Evolutionary conservation across 2,113 vertebrate species (phyloP).

Genomic region (Rhinoptilus africanus): DNA sequence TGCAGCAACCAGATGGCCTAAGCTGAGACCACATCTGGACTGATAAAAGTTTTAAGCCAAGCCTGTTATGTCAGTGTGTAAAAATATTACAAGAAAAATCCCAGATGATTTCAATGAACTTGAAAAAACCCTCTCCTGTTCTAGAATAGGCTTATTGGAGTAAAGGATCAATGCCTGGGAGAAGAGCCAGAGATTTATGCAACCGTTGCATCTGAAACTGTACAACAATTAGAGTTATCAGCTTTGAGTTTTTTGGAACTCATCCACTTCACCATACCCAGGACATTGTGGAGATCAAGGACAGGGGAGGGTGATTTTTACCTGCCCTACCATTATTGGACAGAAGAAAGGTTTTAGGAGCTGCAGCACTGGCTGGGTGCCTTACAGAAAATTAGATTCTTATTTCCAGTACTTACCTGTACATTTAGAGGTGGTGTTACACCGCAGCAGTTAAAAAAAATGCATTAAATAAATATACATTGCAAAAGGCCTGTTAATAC

Average conservation of each 20-base stretch:
- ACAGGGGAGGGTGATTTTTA: not conserved
- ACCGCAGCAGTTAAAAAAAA: not conserved
- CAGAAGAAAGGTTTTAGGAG: not conserved
- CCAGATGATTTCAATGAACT: not conserved
- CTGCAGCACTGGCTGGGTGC: not conserved
- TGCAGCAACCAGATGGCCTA: not conserved
- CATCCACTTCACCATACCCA: not conserved
- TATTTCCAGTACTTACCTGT: not conserved
- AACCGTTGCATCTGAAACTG: not conserved
- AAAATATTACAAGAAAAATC: slow-evolving; percentile 11
- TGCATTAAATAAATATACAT: not conserved
- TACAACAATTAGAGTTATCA: not conserved
- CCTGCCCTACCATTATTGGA: not conserved
- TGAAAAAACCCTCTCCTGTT: not conserved
- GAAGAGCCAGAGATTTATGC: slow-evolving; percentile 42
- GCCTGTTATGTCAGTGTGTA: not conserved
- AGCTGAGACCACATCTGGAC: not conserved
- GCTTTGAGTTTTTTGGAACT: not conserved
- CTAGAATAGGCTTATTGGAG: not conserved
- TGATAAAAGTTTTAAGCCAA: not conserved
- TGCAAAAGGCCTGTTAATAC: not conserved
- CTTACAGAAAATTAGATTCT: not conserved
- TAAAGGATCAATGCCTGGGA: slow-evolving; percentile 9
- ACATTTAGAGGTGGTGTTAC: not conserved
- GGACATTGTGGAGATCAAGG: slow-evolving; percentile 21